phyloP scores from a whole-genome alignment of 2,113 vertebrate species.

The Oncorhynchus mykiss region DNA sequence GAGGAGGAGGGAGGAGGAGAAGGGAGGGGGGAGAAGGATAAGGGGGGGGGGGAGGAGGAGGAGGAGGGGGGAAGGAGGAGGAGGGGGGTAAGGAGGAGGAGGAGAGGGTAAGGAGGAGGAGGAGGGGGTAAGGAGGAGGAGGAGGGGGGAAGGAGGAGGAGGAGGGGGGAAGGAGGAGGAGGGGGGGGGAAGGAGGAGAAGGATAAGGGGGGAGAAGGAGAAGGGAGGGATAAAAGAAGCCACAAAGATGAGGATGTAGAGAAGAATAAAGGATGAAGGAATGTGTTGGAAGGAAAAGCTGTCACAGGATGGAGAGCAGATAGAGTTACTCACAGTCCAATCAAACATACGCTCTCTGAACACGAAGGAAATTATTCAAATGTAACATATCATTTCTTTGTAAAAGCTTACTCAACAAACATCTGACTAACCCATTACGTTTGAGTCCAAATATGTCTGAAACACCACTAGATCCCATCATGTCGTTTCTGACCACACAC shows the following conservation, averaged over 20 bases:
- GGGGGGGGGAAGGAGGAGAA: too few species aligned
- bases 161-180: not conserved
- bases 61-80: not conserved
- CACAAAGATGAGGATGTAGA: not conserved
- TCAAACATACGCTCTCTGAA: not conserved
- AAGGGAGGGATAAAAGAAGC: not conserved
- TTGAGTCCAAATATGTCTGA: not conserved
- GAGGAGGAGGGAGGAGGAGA: not conserved
- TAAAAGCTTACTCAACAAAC: not conserved
- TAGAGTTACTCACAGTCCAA: not conserved
- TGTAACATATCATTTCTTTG: not conserved
- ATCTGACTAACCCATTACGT: not conserved
- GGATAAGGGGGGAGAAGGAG: not conserved
- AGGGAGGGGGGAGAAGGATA: not conserved
- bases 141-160: not conserved
- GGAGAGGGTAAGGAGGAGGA: too few species aligned
- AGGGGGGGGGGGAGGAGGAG: not conserved
- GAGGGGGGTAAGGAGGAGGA: not conserved
- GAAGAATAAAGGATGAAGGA: not conserved
- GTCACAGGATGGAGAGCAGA: not conserved
- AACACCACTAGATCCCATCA: not conserved
- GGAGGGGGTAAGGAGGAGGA: too few species aligned
- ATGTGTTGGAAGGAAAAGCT: not conserved
- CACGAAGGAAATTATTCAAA: not conserved
- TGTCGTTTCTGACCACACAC: slow-evolving; percentile 62